Evolutionary conservation across 30 jellyfish, hydroid and myxozoan genomes (phyloP).

Genomic region (Cassiopea andromeda): DNA sequence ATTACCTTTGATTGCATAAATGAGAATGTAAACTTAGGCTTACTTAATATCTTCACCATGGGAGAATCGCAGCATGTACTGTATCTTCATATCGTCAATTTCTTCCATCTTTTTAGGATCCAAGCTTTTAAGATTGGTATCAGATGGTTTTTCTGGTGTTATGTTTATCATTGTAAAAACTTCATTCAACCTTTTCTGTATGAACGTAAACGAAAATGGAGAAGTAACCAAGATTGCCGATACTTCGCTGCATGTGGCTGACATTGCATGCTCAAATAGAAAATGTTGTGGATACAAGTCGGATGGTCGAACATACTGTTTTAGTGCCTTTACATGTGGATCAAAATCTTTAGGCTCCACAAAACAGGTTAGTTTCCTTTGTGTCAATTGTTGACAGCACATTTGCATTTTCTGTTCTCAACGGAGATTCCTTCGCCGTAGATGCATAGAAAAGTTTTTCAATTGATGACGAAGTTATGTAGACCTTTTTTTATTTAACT

Average conservation of each 20-base stretch:
- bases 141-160: not conserved
- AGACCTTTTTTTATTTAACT: too few relatives aligned
- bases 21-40: too few relatives aligned
- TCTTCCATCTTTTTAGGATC: not conserved
- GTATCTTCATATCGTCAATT: too few relatives aligned
- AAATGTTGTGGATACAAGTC: constrained; percentile 19
- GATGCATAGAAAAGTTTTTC: not conserved
- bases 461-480: not conserved
- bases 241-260: not conserved
- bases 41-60: too few relatives aligned
- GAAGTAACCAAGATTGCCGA: not conserved
- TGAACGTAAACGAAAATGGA: constrained; percentile 23
- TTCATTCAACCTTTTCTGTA: constrained; percentile 9
- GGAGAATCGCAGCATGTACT: too few relatives aligned
- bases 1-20: too few relatives aligned
- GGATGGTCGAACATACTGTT: constrained; percentile 23
- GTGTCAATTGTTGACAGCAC: not conserved
- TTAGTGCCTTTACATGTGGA: constrained; percentile 10
- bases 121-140: not conserved
- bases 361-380: not conserved
- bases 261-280: constrained; percentile 3
- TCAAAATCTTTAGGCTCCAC: not conserved
- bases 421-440: too few relatives aligned
- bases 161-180: not conserved
- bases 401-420: too few relatives aligned